phyloP scores from a whole-genome alignment of 1,140 invertebrate genomes.

The Philotrypesis tridentata region DNA sequence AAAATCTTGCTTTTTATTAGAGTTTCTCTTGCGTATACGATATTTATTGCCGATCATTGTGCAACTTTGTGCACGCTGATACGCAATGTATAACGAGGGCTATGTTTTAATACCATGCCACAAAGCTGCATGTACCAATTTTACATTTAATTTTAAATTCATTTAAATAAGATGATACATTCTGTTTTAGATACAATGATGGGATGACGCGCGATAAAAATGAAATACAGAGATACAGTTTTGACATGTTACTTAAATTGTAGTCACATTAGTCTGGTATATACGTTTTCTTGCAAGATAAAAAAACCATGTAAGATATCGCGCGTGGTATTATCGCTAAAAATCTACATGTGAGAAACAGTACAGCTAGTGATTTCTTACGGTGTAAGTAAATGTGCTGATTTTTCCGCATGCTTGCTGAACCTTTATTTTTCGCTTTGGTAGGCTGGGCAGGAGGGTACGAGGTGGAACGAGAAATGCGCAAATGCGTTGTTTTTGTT shows the following conservation, averaged over 20 bases:
- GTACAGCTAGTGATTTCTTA: constrained; percentile 4
- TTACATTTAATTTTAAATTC: constrained; percentile 21
- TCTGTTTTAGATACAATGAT: constrained; percentile 29
- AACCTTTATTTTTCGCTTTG: constrained; percentile 27
- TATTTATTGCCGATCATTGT: constrained; percentile 30
- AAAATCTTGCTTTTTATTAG: constrained; percentile 44
- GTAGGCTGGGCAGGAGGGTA: constrained; percentile 36
- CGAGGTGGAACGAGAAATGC: constrained; percentile 45
- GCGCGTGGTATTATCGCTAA: constrained; percentile 27
- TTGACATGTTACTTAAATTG: not conserved
- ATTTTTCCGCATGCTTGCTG: not conserved
- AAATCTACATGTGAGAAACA: constrained; percentile 32
- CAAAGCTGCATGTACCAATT: constrained; percentile 12
- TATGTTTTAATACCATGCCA: constrained; percentile 8
- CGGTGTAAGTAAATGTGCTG: not conserved
- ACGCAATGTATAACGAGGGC: constrained; percentile 15
- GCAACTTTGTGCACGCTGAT: constrained; percentile 23
- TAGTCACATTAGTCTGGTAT: constrained; percentile 5
- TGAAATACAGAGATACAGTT: constrained; percentile 17
- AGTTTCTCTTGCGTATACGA: constrained; percentile 35
- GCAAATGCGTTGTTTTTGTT: constrained; percentile 36
- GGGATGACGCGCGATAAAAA: constrained; percentile 19
- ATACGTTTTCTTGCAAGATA: not conserved
- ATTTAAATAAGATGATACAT: constrained; percentile 35
- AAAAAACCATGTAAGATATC: constrained; percentile 38